These are phyloP conservation scores for Cacatua alba DNA, from an alignment of 2,113 vertebrate genomes.

Conservation along the genomic window DNA sequence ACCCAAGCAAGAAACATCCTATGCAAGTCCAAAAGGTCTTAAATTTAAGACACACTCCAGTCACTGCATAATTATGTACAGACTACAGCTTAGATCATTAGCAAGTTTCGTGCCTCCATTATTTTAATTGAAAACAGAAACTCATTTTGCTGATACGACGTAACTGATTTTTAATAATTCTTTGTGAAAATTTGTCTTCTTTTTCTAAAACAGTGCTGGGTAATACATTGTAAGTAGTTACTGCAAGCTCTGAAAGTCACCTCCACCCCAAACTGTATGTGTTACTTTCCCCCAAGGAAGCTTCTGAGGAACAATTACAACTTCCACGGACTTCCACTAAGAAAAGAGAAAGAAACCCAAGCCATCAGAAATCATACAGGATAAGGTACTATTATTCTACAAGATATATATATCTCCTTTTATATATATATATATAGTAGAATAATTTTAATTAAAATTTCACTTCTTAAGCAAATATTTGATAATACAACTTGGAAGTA, in stretches of 20 bases:
- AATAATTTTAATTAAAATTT: background rate
- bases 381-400: background rate
- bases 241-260: background rate
- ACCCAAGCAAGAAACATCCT: background rate
- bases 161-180: background rate
- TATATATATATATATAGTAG: too few species aligned
- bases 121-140: background rate
- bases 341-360: background rate
- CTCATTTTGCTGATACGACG: background rate
- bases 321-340: background rate
- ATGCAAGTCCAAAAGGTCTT: background rate
- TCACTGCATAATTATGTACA: fast-evolving
- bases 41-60: background rate
- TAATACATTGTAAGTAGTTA: background rate
- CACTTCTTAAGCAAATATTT: background rate
- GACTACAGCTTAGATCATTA: background rate
- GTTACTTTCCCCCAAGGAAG: background rate
- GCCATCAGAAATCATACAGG: background rate
- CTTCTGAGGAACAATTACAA: background rate
- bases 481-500: background rate
- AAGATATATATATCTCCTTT: too few species aligned
- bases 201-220: background rate
- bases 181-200: background rate
- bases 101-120: background rate
- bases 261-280: fast-evolving